These are phyloP conservation scores for Tanypteryx hageni DNA, from an alignment of 2,888 invertebrate species.

Conservation along the genomic window DNA sequence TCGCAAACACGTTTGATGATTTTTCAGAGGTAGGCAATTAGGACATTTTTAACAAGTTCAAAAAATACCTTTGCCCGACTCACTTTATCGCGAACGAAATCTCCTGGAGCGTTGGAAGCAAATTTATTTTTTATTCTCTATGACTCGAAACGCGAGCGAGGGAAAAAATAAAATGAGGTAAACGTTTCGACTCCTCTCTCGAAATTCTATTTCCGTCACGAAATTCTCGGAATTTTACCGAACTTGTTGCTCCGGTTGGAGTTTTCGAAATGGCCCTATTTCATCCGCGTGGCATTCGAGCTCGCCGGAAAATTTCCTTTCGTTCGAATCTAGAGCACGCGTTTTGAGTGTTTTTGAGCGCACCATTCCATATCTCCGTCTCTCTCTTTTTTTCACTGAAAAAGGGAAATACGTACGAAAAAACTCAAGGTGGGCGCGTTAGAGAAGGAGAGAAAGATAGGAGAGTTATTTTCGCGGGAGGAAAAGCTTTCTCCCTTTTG, in stretches of 20 bases:
- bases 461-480: constrained; percentile 14
- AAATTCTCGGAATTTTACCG: not conserved
- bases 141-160: no score
- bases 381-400: not conserved
- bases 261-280: not conserved
- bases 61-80: no score
- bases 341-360: not conserved
- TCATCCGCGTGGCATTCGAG: not conserved
- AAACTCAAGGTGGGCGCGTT: not conserved
- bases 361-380: not conserved
- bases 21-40: no score
- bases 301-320: no score
- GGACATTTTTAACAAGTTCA: no score
- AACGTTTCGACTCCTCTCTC: not conserved
- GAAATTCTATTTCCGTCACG: not conserved
- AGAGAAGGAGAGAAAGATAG: not conserved
- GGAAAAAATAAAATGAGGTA: no score
- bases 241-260: constrained; percentile 19
- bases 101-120: no score
- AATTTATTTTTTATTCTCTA: no score
- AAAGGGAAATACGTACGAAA: not conserved
- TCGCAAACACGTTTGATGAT: no score
- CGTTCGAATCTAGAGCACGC: not conserved
- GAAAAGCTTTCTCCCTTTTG: constrained; percentile 41
- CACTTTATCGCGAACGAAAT: no score